Percentiles rank a stretch among this genome's conserved stretches.
These are phyloP conservation scores for Aphaenogaster rudis DNA, from an alignment of 1,140 invertebrate genomes.

Conservation along the genomic window DNA sequence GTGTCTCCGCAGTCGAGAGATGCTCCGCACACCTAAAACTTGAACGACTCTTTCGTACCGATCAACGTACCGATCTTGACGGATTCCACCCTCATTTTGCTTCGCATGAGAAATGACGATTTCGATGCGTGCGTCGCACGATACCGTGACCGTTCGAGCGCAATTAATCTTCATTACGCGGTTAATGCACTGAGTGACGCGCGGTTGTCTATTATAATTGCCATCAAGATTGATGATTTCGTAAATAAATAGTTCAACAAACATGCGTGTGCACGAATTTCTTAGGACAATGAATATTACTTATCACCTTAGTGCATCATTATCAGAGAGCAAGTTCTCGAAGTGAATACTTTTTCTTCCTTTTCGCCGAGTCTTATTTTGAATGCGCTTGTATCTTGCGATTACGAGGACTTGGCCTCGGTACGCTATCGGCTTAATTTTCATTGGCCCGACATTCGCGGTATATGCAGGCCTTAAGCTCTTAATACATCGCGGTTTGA, in stretches of 20 bases:
- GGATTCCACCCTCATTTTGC: neutral
- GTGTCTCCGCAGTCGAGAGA: neutral
- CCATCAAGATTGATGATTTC: conserved; percentile 31
- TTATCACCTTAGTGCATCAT: neutral
- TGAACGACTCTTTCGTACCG: conserved; percentile 25
- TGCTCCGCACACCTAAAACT: neutral
- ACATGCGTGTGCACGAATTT: neutral
- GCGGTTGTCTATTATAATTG: conserved; percentile 29
- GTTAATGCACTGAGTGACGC: conserved; percentile 15
- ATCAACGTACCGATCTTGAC: neutral
- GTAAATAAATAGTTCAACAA: conserved; percentile 17
- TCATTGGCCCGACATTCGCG: conserved; percentile 45
- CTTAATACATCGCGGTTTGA: conserved; percentile 59
- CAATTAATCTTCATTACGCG: conserved; percentile 49
- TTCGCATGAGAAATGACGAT: neutral
- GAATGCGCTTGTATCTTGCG: neutral
- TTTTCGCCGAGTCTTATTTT: neutral
- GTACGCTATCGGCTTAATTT: conserved; percentile 25
- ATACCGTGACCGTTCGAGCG: neutral
- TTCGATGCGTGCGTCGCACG: neutral
- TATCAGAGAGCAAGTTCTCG: neutral
- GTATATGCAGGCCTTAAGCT: conserved; percentile 51
- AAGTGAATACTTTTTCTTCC: neutral
- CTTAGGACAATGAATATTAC: conserved; percentile 3
- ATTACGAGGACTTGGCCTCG: conserved; percentile 12